Evolutionary conservation across 2,888 invertebrate species (phyloP).

Genomic region (Auanema sp.): DNA sequence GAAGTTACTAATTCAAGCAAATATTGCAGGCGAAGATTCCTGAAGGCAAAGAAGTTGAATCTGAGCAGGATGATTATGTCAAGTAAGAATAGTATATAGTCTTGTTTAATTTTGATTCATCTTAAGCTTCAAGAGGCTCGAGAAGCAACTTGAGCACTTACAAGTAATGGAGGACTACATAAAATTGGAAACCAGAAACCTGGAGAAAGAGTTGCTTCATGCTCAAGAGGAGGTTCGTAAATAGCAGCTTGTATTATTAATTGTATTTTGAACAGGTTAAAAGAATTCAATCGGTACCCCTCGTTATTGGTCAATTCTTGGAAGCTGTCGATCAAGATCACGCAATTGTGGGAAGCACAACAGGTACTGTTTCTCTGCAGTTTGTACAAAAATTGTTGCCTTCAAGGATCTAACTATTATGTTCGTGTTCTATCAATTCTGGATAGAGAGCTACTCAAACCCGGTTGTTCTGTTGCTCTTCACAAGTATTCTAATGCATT

Average conservation of each 20-base stretch:
- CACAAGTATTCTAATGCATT: constrained; percentile 99
- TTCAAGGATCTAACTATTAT: constrained; percentile 91
- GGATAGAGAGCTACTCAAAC: constrained; percentile 92
- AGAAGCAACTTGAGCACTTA: constrained; percentile 91
- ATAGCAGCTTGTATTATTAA: neutral
- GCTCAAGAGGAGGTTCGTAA: constrained; percentile 75
- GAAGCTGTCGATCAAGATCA: constrained; percentile 99
- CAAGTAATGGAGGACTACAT: constrained; percentile 99
- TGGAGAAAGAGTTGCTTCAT: constrained; percentile 97
- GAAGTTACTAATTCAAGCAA: no score
- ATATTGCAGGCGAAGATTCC: no score
- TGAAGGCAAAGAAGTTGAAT: no score
- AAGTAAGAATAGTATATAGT: no score
- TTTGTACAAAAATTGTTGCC: neutral
- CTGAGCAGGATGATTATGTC: no score
- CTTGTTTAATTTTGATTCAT: no score
- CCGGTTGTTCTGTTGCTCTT: constrained; percentile 94
- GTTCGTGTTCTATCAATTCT: constrained; percentile 97
- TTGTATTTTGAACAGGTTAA: constrained; percentile 78
- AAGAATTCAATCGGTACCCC: constrained; percentile 95
- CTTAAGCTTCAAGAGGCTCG: constrained; percentile 78
- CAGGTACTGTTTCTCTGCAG: constrained; percentile 68
- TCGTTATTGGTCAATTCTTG: constrained; percentile 97
- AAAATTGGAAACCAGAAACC: constrained; percentile 96
- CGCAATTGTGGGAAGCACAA: constrained; percentile 97